Evolutionary conservation across 2,797 vertebrate species (phyloP), one percentile per base, ranked within the genome.

Genomic region (Tangara arthus): DNA sequence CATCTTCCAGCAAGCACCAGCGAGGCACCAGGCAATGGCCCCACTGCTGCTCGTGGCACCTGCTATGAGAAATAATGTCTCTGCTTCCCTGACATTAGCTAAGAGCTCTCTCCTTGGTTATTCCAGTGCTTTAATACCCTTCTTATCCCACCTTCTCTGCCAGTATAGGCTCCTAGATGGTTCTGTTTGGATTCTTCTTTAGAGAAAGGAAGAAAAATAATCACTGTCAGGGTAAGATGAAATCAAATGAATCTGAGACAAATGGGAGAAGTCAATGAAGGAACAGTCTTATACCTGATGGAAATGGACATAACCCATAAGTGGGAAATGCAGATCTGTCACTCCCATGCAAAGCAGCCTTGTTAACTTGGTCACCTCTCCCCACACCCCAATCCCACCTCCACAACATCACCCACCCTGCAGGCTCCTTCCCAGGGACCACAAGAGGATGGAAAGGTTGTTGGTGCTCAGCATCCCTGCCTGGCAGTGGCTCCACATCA

Each of bases 391-490:
- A 65, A 1, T 11, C 39, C 28, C 28, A 60, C 28, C 26, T 60
- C 56, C 12, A 41, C 22, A 61, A 6, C 2, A 1, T 44, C 61
- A 52, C 34, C 37, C 41, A 24, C 9, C 37, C 52, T 24, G 24
- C 35, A 23, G 76, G 39, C 34, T 88, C 47, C 64, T 82, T 63
- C 55, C 53, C 4, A 1, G 27, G 17, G 46, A 71, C 35, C 80
- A 71, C 16, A 59, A 22, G 3, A 32, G 78, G 55, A 30, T 1
- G 61, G 53, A 41, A 73, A 76, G 32, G 37, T 9, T 0, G 0
- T 34, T 82, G 65, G 27, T 0, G 3, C 68, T 91, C 64, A 14
- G 44, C 65, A 72, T 32, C 63, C 37, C 69, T 35, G 24, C 65
- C 50, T 47, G 35, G 37, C 85, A 44, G 11, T 20, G 34, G 19